These are phyloP conservation scores for Diplodus puntazzo DNA, from an alignment of 2,797 vertebrate species.

Conservation along the genomic window DNA sequence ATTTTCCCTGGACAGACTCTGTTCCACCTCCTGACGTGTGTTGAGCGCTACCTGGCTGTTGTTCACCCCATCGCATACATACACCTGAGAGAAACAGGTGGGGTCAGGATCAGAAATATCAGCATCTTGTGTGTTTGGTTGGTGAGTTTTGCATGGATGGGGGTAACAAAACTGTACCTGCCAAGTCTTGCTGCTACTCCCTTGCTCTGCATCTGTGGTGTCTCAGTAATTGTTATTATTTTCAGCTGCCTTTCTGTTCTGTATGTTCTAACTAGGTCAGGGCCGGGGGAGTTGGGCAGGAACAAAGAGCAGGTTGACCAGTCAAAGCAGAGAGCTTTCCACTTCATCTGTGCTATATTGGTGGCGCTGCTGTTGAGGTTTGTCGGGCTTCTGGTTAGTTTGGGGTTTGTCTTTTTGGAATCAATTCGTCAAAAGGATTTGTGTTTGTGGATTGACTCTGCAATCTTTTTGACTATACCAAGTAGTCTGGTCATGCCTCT, in stretches of 20 bases:
- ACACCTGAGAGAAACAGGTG: accelerated
- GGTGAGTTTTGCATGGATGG: background rate
- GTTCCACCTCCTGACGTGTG: constrained; percentile 50
- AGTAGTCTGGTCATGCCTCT: constrained; percentile 50
- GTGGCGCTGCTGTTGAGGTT: constrained; percentile 13
- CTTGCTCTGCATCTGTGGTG: accelerated
- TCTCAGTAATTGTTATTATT: accelerated
- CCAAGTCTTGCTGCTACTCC: accelerated
- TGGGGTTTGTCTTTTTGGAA: accelerated
- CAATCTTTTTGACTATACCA: background rate
- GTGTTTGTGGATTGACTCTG: background rate
- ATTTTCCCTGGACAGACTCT: constrained; percentile 7
- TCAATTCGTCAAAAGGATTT: accelerated
- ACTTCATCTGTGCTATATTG: constrained; percentile 7
- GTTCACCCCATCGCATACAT: constrained; percentile 44
- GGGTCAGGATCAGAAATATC: constrained; percentile 9
- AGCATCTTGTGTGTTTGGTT: constrained; percentile 20
- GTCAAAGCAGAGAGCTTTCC: constrained; percentile 42
- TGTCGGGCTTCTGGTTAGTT: background rate
- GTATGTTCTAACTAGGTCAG: background rate
- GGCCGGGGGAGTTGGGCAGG: background rate
- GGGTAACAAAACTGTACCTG: accelerated
- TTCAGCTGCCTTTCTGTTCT: constrained; percentile 36
- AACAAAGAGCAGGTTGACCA: constrained; percentile 4
- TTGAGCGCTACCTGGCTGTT: constrained; percentile 50